These are phyloP conservation scores for Paradisaea rubra DNA, from an alignment of 2,113 vertebrate species.

Conservation along the genomic window DNA sequence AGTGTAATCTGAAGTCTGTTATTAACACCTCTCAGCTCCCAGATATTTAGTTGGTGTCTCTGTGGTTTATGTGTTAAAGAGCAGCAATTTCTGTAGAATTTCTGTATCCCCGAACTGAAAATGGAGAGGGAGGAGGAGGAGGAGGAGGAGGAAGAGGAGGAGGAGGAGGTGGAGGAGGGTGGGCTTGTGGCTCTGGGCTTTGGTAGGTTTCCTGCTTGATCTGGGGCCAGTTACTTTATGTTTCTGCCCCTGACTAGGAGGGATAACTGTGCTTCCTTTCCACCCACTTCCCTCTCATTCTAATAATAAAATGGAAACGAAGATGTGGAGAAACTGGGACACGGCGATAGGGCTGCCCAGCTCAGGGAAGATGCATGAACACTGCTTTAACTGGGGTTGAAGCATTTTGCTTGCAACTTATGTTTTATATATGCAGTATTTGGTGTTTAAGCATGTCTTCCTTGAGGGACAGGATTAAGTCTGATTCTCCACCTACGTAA, in stretches of 20 bases:
- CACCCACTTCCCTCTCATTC: neutral
- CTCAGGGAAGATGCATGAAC: neutral
- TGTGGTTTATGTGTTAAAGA: neutral
- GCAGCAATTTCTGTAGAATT: neutral
- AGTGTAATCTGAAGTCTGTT: neutral
- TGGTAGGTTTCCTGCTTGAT: neutral
- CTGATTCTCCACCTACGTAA: constrained; percentile 6
- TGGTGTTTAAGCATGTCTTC: constrained; percentile 38
- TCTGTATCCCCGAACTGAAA: neutral
- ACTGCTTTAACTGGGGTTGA: neutral
- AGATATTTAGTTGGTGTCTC: neutral
- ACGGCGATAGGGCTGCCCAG: neutral
- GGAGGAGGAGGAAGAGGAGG: neutral
- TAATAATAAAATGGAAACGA: neutral
- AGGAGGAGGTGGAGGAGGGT: neutral
- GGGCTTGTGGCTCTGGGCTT: neutral
- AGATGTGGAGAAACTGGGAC: neutral
- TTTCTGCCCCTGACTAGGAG: neutral
- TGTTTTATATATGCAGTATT: constrained; percentile 44
- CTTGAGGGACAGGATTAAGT: constrained; percentile 48
- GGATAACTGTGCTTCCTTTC: neutral
- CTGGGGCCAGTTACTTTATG: neutral
- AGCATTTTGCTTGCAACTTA: neutral
- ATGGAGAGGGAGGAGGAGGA: neutral
- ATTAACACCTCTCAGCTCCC: neutral